Conservation (phyloP, 53 echinoderm and acorn worm genomes). For the Mesocentrotus franciscanus region DNA sequence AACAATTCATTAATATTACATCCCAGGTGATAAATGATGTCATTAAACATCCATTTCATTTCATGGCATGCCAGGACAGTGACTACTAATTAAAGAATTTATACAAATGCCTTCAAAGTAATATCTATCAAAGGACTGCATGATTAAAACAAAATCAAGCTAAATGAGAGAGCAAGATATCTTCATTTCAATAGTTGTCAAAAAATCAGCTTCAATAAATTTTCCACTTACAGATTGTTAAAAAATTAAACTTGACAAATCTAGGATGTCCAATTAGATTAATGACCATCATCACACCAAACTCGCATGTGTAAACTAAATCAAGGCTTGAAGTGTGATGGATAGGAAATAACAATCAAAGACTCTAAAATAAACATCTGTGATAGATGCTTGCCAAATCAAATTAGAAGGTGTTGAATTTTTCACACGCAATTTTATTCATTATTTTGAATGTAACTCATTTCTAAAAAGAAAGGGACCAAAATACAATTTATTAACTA, state of each 20-base stretch:
- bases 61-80: background rate
- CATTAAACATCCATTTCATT: conserved; percentile 29
- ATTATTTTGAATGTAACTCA: too few relatives aligned
- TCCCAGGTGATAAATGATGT: background rate
- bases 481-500: too few relatives aligned
- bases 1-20: background rate
- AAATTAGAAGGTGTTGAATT: background rate
- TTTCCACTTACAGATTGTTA: background rate
- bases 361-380: background rate
- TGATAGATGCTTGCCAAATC: background rate
- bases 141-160: conserved; percentile 1
- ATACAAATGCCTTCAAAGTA: background rate
- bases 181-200: conserved; percentile 14
- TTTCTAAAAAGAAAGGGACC: too few relatives aligned
- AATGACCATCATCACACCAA: conserved; percentile 9
- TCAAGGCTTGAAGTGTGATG: background rate
- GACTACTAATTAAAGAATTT: conserved; percentile 6
- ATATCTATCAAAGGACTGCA: conserved; percentile 1
- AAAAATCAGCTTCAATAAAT: conserved; percentile 2
- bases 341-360: background rate
- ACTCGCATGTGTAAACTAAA: background rate
- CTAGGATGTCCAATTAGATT: conserved; percentile 35
- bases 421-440: background rate
- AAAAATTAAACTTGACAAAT: background rate
- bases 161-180: background rate